Percentiles rank a stretch among this genome's conserved stretches.
Conservation (phyloP, 1,140 invertebrate species). For the Paraescarpia echinospica region DNA sequence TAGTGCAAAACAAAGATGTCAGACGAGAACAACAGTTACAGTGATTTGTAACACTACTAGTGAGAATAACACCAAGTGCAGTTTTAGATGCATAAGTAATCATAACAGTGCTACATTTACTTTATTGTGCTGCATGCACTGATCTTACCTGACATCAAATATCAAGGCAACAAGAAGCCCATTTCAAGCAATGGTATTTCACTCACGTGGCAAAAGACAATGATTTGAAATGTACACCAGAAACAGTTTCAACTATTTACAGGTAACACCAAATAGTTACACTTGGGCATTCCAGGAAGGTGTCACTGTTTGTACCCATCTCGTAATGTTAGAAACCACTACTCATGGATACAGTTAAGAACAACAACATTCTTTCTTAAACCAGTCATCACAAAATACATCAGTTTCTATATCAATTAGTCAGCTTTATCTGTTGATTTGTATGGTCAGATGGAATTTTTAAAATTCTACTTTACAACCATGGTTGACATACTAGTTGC, state of each 20-base stretch:
- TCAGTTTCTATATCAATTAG: neutral
- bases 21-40: too few relatives aligned
- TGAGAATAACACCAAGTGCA: neutral
- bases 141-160: neutral
- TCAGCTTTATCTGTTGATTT: neutral
- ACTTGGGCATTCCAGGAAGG: neutral
- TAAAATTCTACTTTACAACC: neutral
- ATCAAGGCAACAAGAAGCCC: neutral
- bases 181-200: neutral
- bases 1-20: too few relatives aligned
- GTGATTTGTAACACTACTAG: too few relatives aligned
- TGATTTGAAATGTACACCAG: neutral
- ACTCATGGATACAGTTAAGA: neutral
- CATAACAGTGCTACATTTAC: neutral
- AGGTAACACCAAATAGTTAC: neutral
- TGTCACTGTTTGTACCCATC: neutral
- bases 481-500: too few relatives aligned
- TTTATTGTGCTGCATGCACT: neutral
- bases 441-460: neutral
- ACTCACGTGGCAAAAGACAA: neutral
- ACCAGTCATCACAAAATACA: neutral
- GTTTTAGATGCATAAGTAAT: neutral
- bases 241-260: neutral
- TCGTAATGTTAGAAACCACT: neutral
- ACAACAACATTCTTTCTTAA: neutral